Evolutionary conservation across 2,888 invertebrate genomes (phyloP), one percentile per base, ranked within the genome.

Genomic region (Ellobium chinense): DNA sequence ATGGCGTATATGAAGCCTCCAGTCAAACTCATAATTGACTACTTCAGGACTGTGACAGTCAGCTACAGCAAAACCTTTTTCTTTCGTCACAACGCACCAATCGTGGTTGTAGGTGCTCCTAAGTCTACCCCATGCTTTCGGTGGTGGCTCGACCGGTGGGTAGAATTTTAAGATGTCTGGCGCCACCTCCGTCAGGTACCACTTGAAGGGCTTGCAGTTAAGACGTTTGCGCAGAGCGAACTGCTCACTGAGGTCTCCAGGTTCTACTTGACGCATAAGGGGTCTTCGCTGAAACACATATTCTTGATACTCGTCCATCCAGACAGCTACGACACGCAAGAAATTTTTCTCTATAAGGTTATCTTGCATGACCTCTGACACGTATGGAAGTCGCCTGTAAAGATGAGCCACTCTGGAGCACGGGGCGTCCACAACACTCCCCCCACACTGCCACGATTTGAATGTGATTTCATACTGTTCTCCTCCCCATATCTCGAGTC

Each of bases 401-500:
- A 68, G 29, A 37, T 87, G 87, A 21, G 85, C 86, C 4, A 87
- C 84, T 37, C 84, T 82, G 1, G 86, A 86, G 39, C 87, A 87
- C 0, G 86, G 84, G 1, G 85, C 76, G 31, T 84, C 83, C 62
- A 82, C 74, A 12, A 87, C 79, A 34, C 76, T 78, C 7, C 87
- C 87, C 14, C 86, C 87, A 81, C 87, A 86, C 81, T 81, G 73
- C 87, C 87, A 87, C 7, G 82, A 78, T 93, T 98, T 98, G 93
- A 99, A 99, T 0, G 98, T 98, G 36, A 99, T 94, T 93, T 99
- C 99, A 84, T 94, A 75, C 24, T 99, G 99, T 93, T 99, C 98
- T 63, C 98, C 98, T 83, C 99, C 99, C 99, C 99, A 99, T 90
- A 99, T 99, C 93, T 99, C 99, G 92, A 99, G 99, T 24, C 98